Base-by-base conservation (phyloP, 2,797 vertebrate genomes). In the Chrosomus eos region DNA sequence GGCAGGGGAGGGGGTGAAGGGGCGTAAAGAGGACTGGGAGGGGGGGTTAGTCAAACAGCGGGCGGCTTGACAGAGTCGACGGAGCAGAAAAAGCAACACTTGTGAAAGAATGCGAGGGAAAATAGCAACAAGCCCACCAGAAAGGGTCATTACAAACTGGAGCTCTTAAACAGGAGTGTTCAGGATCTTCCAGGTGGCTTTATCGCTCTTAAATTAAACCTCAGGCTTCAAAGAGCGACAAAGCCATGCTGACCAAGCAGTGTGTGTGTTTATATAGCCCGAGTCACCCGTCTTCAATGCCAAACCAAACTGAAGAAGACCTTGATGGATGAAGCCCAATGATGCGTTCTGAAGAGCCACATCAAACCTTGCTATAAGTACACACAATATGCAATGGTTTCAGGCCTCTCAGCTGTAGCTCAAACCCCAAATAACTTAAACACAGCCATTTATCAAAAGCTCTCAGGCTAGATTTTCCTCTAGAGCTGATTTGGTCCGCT, bases 321-420 rank as follows among this genome's bases (percentile, higher is more conserved):
- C 90, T 90, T 73, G 62, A 88, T 90, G 88, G 89, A 91, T 90
- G 88, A 86, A 90, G 92, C 93, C 92, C 93, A 94, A 93, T 92
- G 93, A 94, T 93, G 93, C 93, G 86, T 94, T 94, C 92, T 88
- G 89, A 92, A 91, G 91, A 93, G 94, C 94, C 93, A 94, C 93
- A 94, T 94, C 91, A 93, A 93, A 88, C 92, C 88, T 83, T 64
- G 31, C 83, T 90, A 87, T 90, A 94, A 92, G 94, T 92, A 94
- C 82, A 94, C 90, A 91, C 90, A 89, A 89, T 91, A 90, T 87
- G 91, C 89, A 83, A 26, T 60, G 33, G 4, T 89, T 89, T 89
- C 67, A 79, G 88, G 82, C 76, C 86, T 86, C 90, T 89, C 91
- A 66, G 89, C 88, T 86, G 68, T 77, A 91, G 88, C 85, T 38